Percentiles rank a stretch among this genome's conserved stretches.
These are phyloP conservation scores for Acanthisitta chloris DNA, from an alignment of 2,113 vertebrate genomes.

Conservation along the genomic window DNA sequence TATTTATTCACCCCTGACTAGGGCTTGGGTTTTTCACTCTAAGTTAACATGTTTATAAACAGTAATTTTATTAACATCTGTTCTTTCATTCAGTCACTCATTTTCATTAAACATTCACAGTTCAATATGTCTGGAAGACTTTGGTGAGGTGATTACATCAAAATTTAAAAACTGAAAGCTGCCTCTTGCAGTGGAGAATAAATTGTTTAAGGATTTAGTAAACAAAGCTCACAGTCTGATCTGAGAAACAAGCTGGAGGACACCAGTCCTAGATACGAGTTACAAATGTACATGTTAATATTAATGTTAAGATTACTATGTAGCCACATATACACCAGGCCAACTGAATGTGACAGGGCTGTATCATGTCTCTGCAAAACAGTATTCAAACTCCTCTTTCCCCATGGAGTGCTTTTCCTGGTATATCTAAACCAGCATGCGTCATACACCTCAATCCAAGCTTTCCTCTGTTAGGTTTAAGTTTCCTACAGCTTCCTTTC, in stretches of 20 bases:
- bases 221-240: neutral
- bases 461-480: neutral
- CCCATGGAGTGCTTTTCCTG: neutral
- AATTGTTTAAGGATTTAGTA: neutral
- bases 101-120: neutral
- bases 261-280: neutral
- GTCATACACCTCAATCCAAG: neutral
- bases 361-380: neutral
- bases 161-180: neutral
- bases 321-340: neutral
- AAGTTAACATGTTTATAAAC: neutral
- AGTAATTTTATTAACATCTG: neutral
- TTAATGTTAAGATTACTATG: neutral
- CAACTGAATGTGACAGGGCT: neutral
- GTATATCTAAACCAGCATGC: neutral
- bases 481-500: neutral
- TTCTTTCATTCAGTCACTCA: neutral
- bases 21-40: neutral
- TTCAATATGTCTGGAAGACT: neutral
- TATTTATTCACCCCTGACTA: neutral
- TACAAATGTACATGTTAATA: neutral
- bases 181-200: neutral
- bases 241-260: neutral
- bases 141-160: neutral
- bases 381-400: neutral